Base-by-base conservation (phyloP, 1,140 invertebrate species). In the Drosophila carrolli region DNA sequence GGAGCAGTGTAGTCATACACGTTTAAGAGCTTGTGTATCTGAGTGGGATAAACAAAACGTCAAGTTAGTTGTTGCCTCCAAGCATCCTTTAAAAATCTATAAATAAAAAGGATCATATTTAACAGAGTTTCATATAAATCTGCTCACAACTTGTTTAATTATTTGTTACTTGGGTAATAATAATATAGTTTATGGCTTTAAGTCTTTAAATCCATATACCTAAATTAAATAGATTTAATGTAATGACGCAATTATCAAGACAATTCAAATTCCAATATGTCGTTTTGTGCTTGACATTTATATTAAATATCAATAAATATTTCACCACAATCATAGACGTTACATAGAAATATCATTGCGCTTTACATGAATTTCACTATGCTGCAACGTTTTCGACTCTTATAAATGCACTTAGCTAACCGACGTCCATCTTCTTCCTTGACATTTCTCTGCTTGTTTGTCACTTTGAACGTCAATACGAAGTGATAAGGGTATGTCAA, bases 401-500 rank as follows among this genome's bases (percentile, higher is more conserved):
- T 23, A n/a, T 11, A 38, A 60, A 55, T 47, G 23, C 47, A 35
- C 29, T 10, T 16, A 27, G 10, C 0, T 13, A 43, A 41, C 41
- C 9, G 5, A 43, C 16, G 5, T 46, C 13, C 60, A 60, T 74
- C 53, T 51, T 43, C 27, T 51, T 41, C 37, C 41, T 41, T 29
- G 8, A 19, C 56, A 10, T 38, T 9, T 35, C 19, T 38, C 8
- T 40, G 50, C 44, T 37, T 43, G 41, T 62, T 75, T 54, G 48
- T 47, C 8, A 44, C 53, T 14, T 29, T 40, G 32, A 47, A 59
- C n/a, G 63, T 57, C 44, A 81, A 59, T 81, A 59, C 41, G 57
- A 29, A 81, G 70, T 85, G 74, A 85, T 71, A 61, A 71, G 62
- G 68, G 77, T 76, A 16, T 70, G 66, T 73, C 59, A 74, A 65